phyloP scores from a whole-genome alignment of 1,140 invertebrate species.

The Ostrea denselamellosa region DNA sequence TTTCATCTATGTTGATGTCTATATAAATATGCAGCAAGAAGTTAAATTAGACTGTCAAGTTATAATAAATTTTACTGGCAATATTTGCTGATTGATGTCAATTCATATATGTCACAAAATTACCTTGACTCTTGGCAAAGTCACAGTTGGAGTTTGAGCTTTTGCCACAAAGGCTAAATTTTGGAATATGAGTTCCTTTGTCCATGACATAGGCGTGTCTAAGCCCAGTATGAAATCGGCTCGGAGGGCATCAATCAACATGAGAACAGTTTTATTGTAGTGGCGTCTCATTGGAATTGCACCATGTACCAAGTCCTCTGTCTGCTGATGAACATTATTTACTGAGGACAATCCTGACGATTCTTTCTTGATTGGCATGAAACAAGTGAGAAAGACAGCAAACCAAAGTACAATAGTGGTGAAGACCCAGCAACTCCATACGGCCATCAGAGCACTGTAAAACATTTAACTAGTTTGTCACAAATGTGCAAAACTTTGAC shows the following conservation, averaged over 20 bases:
- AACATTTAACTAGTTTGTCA: no score
- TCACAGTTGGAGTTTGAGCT: conserved; percentile 9
- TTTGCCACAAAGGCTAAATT: conserved; percentile 15
- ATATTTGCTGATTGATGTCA: no score
- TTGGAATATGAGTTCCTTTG: conserved; percentile 13
- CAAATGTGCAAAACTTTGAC: no score
- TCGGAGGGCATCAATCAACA: not conserved
- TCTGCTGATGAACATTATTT: not conserved
- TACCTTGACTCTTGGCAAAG: not conserved
- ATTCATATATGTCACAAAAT: not conserved
- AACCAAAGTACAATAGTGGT: conserved; percentile 19
- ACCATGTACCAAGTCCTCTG: not conserved
- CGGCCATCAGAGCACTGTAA: not conserved
- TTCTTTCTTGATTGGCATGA: conserved; percentile 14
- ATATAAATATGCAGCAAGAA: no score
- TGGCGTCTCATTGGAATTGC: not conserved
- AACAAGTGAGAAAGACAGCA: not conserved
- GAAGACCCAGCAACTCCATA: conserved; percentile 16
- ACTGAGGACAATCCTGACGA: not conserved
- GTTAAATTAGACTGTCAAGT: no score
- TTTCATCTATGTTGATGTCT: no score
- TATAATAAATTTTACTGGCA: no score
- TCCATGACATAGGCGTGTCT: not conserved
- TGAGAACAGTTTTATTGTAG: conserved; percentile 1
- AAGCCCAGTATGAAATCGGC: not conserved